Base-by-base conservation (phyloP, 1,140 invertebrate genomes). In the Aphidius ervi region DNA sequence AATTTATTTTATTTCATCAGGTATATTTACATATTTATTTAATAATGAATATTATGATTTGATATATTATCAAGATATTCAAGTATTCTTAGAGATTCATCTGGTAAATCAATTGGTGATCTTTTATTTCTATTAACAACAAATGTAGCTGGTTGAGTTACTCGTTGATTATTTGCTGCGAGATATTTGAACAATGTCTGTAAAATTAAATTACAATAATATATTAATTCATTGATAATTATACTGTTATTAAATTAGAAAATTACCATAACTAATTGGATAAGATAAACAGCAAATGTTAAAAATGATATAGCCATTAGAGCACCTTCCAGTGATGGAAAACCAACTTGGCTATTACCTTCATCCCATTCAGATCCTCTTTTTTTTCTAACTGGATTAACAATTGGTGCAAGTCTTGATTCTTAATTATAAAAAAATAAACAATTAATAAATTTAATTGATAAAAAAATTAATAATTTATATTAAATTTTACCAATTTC, bases 211-310 rank as follows among this genome's bases (percentile, higher is more conserved):
- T 57, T 54, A 2, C 1, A 50, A 43, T 42, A 43, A 6, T 9
- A 57, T 37, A 40, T 58, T 31, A 57, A 46, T 39, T 47, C 37
- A 31, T 43, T 47, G 6, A 52, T 40, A 46, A 65, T 56, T 50
- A 3, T 58, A 63, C 49, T 56, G 42, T 62, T 56, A 55, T 48
- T 5, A 56, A 49, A 60, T 47, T 46, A 63, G 23, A 59, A 53
- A 91, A 87, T 81, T 82, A 92, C 90, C 83, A 91, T 81, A n/a
- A 92, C 87, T 40, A 92, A 77, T 74, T 90, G 90, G 37, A 92
- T 86, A 9, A 93, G 82, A 71, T 90, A 92, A 9, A 92, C 89
- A 1, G 90, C 88, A 72, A 92, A 92, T 2, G 90, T 91, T 7
- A 93, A 78, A 74, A 92, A 91, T 5, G 88, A 89, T 59, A 93